phyloP scores from a whole-genome alignment of 2,888 invertebrate species.

The Ormia ochracea region DNA sequence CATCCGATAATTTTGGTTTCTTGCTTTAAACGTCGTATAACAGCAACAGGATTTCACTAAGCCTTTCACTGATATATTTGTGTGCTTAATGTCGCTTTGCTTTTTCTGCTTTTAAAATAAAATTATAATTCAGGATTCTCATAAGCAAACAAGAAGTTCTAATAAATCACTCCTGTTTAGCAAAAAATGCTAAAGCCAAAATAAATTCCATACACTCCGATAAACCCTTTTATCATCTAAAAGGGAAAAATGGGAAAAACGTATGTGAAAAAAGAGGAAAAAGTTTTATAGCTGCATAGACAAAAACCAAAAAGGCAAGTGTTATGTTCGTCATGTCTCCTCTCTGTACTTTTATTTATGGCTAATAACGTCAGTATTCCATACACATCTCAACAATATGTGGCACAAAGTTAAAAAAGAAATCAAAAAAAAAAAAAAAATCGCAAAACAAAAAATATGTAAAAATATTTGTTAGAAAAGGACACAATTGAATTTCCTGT shows the following conservation, averaged over 20 bases:
- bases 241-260: too few relatives aligned
- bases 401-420: constrained; percentile 22
- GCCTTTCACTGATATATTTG: too few relatives aligned
- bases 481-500: constrained; percentile 34
- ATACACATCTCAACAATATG: constrained; percentile 28
- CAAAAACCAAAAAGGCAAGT: constrained; percentile 8
- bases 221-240: constrained; percentile 3
- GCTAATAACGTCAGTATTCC: constrained; percentile 35
- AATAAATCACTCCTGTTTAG: background rate
- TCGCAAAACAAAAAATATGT: too few relatives aligned
- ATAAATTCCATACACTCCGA: constrained; percentile 2
- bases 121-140: background rate
- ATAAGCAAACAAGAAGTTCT: background rate
- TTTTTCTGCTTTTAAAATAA: too few relatives aligned
- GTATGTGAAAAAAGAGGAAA: too few relatives aligned
- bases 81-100: too few relatives aligned
- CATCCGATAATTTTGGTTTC: too few relatives aligned
- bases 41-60: too few relatives aligned
- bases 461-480: constrained; percentile 13
- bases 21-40: too few relatives aligned
- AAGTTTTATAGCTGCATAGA: background rate
- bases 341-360: constrained; percentile 22
- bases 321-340: constrained; percentile 9
- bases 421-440: too few relatives aligned
- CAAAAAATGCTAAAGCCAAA: background rate